Percentiles rank a stretch among this genome's conserved stretches.
These are phyloP conservation scores for Drosophila kanekoi DNA, from an alignment of 2,888 invertebrate genomes.

Conservation along the genomic window DNA sequence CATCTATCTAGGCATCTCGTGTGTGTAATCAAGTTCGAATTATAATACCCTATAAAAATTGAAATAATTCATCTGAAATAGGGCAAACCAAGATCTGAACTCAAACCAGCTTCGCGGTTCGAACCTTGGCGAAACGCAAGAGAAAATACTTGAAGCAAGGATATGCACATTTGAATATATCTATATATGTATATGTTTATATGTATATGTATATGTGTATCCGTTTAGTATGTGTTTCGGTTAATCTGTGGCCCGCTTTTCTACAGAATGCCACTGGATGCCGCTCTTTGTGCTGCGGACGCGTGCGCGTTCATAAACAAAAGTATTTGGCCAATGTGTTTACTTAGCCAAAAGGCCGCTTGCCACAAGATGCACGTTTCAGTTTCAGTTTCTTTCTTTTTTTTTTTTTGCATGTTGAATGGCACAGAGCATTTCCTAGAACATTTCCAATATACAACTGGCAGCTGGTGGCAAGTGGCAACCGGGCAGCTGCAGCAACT, in stretches of 20 bases:
- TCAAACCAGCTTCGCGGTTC: too few relatives aligned
- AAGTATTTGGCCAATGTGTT: conserved; percentile 30
- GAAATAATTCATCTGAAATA: too few relatives aligned
- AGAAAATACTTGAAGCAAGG: too few relatives aligned
- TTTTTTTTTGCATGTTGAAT: conserved; percentile 29
- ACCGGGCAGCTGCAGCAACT: conserved; percentile 17
- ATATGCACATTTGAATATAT: too few relatives aligned
- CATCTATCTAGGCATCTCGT: too few relatives aligned
- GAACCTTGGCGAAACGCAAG: too few relatives aligned
- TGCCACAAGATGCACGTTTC: conserved; percentile 45
- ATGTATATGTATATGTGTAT: too few relatives aligned
- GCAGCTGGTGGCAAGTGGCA: conserved; percentile 50
- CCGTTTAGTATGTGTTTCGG: not conserved
- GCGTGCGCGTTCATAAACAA: conserved; percentile 25
- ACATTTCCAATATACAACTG: conserved; percentile 45
- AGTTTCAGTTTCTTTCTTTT: not conserved
- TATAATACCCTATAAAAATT: too few relatives aligned
- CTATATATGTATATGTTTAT: too few relatives aligned
- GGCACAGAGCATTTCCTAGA: conserved; percentile 59
- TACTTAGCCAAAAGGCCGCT: conserved; percentile 25
- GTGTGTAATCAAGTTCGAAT: too few relatives aligned
- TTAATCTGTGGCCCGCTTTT: conserved; percentile 11
- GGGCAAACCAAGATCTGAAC: too few relatives aligned
- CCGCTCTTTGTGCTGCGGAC: conserved; percentile 4
- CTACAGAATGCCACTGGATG: conserved; percentile 31